Base-by-base conservation (phyloP, 2,113 vertebrate genomes). In the Apteryx mantelli region DNA sequence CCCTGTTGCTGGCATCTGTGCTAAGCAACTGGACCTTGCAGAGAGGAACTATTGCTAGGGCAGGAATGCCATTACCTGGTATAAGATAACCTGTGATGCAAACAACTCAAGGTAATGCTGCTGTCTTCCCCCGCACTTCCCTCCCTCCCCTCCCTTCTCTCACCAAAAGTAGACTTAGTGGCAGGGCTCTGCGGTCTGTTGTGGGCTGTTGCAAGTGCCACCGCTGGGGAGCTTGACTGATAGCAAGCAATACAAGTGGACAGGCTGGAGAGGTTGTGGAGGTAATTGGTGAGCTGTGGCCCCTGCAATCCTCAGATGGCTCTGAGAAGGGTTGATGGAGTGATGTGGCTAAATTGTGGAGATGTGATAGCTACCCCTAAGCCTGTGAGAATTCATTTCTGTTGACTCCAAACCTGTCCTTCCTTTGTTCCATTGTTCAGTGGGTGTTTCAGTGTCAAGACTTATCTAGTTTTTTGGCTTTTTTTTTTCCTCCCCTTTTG, bases 191-290 rank as follows among this genome's bases (percentile, higher is more conserved):
- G 46, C 56, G 34, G 8, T 69, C 42, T 73, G 46, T 26, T 55
- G 22, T 55, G 58, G 38, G 14, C 38, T 50, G 0, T 5, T 77
- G 53, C 20, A 73, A 55, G 73, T 30, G 25, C 34, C 40, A 50
- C n/a, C 6, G 0, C 19, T 0, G 0, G 55, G 71, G 56, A 48
- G 26, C 63, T 80, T 30, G 13, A 13, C 32, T 76, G 40, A 30
- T 18, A 34, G 52, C 73, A 32, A 21, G 3, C 28, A 34, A 42
- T 36, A 44, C 7, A 34, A 73, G 48, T 1, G 7, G 25, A 22
- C 19, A 53, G 40, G 21, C 13, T 56, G 64, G 20, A 46, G 56
- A 40, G 40, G 11, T 15, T 52, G 15, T 22, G 50, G n/a, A 11
- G n/a, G 4, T 70, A 6, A n/a, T n/a, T 56, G 76, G 40, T 48